These are phyloP conservation scores for Hybos culiciformis DNA, from an alignment of 2,888 invertebrate genomes.

Conservation along the genomic window DNA sequence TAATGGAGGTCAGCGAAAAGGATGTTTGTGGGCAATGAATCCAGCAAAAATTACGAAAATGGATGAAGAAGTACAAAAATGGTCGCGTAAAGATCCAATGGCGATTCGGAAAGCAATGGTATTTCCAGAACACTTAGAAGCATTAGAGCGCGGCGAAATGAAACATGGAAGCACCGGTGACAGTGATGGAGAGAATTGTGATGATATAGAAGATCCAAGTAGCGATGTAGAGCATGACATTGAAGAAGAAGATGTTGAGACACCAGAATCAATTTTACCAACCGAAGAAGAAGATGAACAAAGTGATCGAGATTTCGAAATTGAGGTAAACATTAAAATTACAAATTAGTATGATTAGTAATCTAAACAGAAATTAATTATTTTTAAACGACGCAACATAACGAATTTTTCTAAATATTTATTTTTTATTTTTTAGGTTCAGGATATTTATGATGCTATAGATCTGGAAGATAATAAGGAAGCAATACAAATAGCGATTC, in stretches of 20 bases:
- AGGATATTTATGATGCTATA: slow-evolving; percentile 58
- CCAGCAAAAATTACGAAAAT: slow-evolving; percentile 89
- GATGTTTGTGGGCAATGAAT: slow-evolving; percentile 93
- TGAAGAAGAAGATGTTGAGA: slow-evolving; percentile 38
- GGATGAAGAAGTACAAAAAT: slow-evolving; percentile 96
- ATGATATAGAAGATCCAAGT: slow-evolving; percentile 36
- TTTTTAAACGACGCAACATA: background rate
- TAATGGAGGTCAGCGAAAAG: slow-evolving; percentile 72
- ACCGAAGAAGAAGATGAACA: slow-evolving; percentile 36
- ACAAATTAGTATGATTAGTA: background rate
- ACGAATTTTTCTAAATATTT: background rate
- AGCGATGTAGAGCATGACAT: slow-evolving; percentile 44
- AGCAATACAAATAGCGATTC: slow-evolving; percentile 22
- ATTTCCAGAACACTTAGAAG: slow-evolving; percentile 74
- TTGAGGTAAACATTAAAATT: slow-evolving; percentile 37
- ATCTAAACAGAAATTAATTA: background rate
- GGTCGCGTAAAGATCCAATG: slow-evolving; percentile 88
- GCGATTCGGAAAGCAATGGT: slow-evolving; percentile 91
- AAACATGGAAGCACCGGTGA: slow-evolving; percentile 57
- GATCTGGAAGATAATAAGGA: slow-evolving; percentile 49
- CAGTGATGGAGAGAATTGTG: slow-evolving; percentile 42
- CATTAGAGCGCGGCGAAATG: slow-evolving; percentile 76
- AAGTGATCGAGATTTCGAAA: slow-evolving; percentile 42
- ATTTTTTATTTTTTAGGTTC: slow-evolving; percentile 39
- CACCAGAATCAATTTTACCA: slow-evolving; percentile 33